Evolutionary conservation across 2,797 vertebrate genomes (phyloP).

Genomic region (Perodicticus potto): DNA sequence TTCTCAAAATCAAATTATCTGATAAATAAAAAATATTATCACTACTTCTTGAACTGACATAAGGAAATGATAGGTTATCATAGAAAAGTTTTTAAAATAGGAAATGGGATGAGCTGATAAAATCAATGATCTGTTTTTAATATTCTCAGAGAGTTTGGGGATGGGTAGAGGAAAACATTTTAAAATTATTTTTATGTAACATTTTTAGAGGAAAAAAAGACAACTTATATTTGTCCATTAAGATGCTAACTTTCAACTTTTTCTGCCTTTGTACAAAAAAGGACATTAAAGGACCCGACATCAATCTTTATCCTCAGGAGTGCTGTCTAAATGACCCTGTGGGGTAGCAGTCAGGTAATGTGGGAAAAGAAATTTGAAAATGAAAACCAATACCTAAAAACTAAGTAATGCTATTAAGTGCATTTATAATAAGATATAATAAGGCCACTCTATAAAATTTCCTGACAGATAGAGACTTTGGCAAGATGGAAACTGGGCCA

Average conservation of each 20-base stretch:
- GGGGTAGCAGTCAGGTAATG: neutral
- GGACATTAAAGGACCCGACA: neutral
- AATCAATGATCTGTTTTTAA: slow-evolving; percentile 49
- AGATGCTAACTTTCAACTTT: slow-evolving; percentile 6
- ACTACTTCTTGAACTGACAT: slow-evolving; percentile 60
- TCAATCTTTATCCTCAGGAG: accelerated
- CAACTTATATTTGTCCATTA: neutral
- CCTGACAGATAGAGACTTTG: neutral
- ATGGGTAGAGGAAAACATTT: slow-evolving; percentile 20
- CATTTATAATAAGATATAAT: neutral
- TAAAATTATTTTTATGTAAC: slow-evolving; percentile 35
- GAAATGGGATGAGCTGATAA: slow-evolving; percentile 12
- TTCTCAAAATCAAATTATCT: slow-evolving; percentile 78
- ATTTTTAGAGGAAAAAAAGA: slow-evolving; percentile 1
- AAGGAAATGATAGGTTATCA: slow-evolving; percentile 62
- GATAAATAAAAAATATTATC: slow-evolving; percentile 79
- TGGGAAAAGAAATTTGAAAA: slow-evolving; percentile 48
- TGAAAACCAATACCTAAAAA: slow-evolving; percentile 45
- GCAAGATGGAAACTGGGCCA: neutral
- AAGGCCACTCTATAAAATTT: neutral
- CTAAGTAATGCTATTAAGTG: slow-evolving; percentile 5
- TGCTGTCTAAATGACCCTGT: slow-evolving; percentile 35
- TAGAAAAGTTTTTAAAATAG: neutral
- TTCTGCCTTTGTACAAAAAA: slow-evolving; percentile 21
- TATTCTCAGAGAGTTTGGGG: neutral